Evolutionary conservation across 2,797 vertebrate species (phyloP).

Genomic region (Scyliorhinus canicula): DNA sequence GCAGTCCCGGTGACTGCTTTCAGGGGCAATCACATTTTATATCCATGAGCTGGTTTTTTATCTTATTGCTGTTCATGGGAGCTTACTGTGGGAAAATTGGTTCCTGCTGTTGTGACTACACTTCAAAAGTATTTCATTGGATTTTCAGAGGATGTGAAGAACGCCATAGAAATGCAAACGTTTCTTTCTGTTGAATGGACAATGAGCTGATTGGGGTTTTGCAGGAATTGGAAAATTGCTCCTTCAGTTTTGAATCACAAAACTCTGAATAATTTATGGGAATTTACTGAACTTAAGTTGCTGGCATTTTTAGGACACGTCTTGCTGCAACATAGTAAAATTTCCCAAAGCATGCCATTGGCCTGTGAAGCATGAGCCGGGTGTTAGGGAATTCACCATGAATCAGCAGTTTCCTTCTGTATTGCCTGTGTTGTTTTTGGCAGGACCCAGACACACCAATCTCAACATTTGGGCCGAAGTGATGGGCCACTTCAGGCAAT

Average conservation of each 20-base stretch:
- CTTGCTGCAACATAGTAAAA: background rate
- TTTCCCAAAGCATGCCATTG: constrained; percentile 3
- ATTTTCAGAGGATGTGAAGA: background rate
- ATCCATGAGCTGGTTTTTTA: background rate
- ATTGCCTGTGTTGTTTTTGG: constrained; percentile 4
- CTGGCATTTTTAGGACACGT: background rate
- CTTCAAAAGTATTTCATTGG: background rate
- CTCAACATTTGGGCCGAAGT: background rate
- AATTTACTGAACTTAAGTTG: background rate
- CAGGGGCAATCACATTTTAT: background rate
- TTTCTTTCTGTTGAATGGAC: background rate
- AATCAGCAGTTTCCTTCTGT: background rate
- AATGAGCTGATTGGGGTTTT: background rate
- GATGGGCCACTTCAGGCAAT: background rate
- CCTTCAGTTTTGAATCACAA: background rate
- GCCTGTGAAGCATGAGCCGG: background rate
- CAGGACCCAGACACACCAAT: background rate
- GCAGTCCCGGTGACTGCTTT: background rate
- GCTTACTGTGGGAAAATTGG: background rate
- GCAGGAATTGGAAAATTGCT: background rate
- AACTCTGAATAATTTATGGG: background rate
- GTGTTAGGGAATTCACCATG: background rate
- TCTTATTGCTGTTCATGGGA: background rate
- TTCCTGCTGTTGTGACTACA: background rate
- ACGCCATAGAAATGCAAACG: background rate